Base-by-base conservation (phyloP, 2,888 invertebrate species). In the Pseudococcus viburni region DNA sequence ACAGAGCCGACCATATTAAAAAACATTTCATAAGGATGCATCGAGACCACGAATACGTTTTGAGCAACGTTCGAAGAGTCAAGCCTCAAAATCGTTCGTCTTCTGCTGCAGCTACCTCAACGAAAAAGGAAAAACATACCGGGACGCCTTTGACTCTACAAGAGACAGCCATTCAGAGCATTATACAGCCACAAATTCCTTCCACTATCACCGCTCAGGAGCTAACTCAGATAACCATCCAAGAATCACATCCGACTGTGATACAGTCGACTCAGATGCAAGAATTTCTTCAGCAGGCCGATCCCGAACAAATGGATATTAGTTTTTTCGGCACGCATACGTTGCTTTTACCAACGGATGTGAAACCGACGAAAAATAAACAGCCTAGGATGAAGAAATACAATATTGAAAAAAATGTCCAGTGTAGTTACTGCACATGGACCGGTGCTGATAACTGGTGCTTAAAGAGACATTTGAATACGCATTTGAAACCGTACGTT, bases 391-490 rank as follows among this genome's bases (percentile, higher is more conserved):
- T 83, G 51, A 88, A 88, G 33, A 88, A 88, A 59, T 83, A 92
- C 88, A 89, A 89, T 88, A 55, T 89, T 87, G 84, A 90, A 85
- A 94, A 95, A 90, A 94, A 96, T 15, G 88, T 88, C 2, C 88
- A 88, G 15, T 97, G 97, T 92, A 96, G 96, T 91, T 97, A 96
- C 92, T 98, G 97, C 92, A 94, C 97, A 33, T 97, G 97, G 97
- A 96, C 96, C 64, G 97, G 97, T 33, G 96, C 96, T 89, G 97
- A 97, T 92, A 97, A 97, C 92, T 98, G 97, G 97, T 97, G 97
- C 91, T 93, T 97, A 89, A 97, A 97, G 92, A 94, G 97, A 84
- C 97, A 98, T 92, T 94, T 97, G 91, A 97, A 97, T 93, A 97
- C 97, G 55, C 97, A 98, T 92, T 94, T 97, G 91, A 97, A 97